phyloP scores from a whole-genome alignment of 2,888 invertebrate genomes.

The Drosophila kokeensis region DNA sequence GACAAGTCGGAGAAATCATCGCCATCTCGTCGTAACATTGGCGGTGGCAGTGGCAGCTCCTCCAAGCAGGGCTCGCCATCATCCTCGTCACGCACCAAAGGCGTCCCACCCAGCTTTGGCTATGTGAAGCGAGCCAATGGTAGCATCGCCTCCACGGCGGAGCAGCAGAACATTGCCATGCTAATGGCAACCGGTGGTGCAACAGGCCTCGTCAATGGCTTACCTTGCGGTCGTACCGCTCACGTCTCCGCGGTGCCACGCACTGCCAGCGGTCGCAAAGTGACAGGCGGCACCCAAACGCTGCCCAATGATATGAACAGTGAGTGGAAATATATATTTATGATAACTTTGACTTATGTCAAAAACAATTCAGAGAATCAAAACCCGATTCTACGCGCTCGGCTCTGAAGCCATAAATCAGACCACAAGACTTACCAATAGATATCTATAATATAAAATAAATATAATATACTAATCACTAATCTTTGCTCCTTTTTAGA shows the following conservation, averaged over 20 bases:
- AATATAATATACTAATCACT: not conserved
- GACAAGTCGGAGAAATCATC: constrained; percentile 85
- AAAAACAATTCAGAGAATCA: not conserved
- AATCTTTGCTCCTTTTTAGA: constrained; percentile 84
- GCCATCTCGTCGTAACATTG: constrained; percentile 82
- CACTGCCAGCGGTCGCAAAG: constrained; percentile 91
- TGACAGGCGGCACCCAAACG: constrained; percentile 95
- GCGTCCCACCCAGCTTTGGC: constrained; percentile 93
- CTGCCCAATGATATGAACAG: constrained; percentile 91
- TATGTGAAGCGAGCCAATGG: constrained; percentile 92
- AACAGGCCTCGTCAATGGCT: constrained; percentile 53
- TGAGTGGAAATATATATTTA: constrained; percentile 83
- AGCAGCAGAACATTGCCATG: constrained; percentile 84
- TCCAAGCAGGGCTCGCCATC: constrained; percentile 82
- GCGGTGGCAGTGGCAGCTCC: constrained; percentile 82
- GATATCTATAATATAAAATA: not conserved
- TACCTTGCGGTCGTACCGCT: constrained; percentile 88
- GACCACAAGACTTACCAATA: not conserved
- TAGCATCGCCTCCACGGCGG: constrained; percentile 85
- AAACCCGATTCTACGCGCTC: not conserved
- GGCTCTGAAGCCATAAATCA: not conserved
- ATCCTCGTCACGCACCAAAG: constrained; percentile 87
- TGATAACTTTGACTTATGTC: not conserved
- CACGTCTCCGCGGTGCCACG: constrained; percentile 94
- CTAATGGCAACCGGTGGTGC: constrained; percentile 67